Evolutionary conservation across 2,113 vertebrate species (phyloP).

Genomic region (Chloebia gouldiae): DNA sequence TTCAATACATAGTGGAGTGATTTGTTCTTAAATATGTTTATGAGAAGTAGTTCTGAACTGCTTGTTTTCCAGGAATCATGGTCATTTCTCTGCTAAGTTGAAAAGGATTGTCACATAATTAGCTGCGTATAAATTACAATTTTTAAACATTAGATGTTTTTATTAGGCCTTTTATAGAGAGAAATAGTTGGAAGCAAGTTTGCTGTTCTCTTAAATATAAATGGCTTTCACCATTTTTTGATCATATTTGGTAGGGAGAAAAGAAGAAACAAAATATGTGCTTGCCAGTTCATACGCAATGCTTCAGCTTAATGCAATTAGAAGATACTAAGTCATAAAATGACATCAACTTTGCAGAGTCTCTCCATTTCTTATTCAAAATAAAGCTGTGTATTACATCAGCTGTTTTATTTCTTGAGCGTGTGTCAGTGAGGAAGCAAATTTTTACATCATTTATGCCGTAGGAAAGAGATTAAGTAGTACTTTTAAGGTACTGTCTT

Average conservation of each 20-base stretch:
- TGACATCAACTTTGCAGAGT: background rate
- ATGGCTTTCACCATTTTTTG: slow-evolving; percentile 25
- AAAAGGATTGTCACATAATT: background rate
- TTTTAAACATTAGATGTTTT: slow-evolving; percentile 4
- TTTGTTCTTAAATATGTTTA: slow-evolving; percentile 15
- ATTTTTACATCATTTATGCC: slow-evolving; percentile 1
- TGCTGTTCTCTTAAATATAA: background rate
- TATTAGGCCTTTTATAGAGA: slow-evolving; percentile 4
- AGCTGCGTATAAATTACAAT: background rate
- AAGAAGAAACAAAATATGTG: background rate
- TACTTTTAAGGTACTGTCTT: slow-evolving; percentile 50
- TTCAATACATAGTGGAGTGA: background rate
- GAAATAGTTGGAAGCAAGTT: background rate
- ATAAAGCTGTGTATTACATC: background rate
- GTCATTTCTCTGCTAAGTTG: background rate
- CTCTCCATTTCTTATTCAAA: background rate
- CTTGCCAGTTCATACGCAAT: background rate
- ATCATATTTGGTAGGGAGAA: slow-evolving; percentile 46
- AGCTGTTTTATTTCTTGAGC: slow-evolving; percentile 13
- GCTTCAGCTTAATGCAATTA: slow-evolving; percentile 31
- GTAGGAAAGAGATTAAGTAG: slow-evolving; percentile 30
- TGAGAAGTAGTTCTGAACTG: background rate
- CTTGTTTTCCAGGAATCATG: background rate
- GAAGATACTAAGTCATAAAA: slow-evolving; percentile 5
- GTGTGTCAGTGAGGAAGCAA: background rate